Base-by-base conservation (phyloP, 1,140 invertebrate genomes). In the Solenopsis fugax region DNA sequence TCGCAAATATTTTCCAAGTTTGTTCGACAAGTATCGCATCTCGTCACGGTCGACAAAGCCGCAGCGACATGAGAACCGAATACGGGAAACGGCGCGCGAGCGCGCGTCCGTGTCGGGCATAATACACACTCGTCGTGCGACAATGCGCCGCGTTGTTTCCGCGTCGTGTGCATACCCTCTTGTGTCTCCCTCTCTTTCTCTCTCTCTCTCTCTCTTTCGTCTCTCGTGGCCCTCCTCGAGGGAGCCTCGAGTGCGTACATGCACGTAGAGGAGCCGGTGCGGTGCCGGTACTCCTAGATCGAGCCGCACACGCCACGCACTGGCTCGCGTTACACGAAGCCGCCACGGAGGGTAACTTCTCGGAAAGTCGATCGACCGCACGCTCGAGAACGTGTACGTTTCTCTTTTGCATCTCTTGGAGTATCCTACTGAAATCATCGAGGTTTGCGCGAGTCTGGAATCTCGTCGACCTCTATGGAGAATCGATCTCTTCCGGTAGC, bases 1-100 rank as follows among this genome's bases (percentile, higher is more conserved):
- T 91, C 88, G 93, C 93, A 93, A 94, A 94, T 93, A 94, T 93
- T 90, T 29, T 88, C 92, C 82, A 80, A 93, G 93, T 94, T 92
- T 93, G 93, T 94, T 93, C 90, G 93, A 92, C 93, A 91, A 92
- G 91, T 93, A 89, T 91, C 81, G 75, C 78, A 89, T 91, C 88
- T 91, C 88, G 85, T 90, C 89, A 87, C 87, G 87, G 85, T 89
- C 88, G 90, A 75, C 86, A 60, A 69, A 86, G 71, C 80, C 64
- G 60, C 48, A 58, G 77, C 82, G 89, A 92, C 91, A 92, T 91
- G 90, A 88, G 88, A 90, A 90, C 82, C 87, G 86, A 91, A 88
- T 85, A 92, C 86, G 90, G 80, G 88, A 89, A 92, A 91, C 16
- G 72, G 24, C 75, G 58, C 76, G 76, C 21, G 85, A 71, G 77